Conservation (phyloP, 2,888 invertebrate species). For the Hirtodrosophila cameraria region DNA sequence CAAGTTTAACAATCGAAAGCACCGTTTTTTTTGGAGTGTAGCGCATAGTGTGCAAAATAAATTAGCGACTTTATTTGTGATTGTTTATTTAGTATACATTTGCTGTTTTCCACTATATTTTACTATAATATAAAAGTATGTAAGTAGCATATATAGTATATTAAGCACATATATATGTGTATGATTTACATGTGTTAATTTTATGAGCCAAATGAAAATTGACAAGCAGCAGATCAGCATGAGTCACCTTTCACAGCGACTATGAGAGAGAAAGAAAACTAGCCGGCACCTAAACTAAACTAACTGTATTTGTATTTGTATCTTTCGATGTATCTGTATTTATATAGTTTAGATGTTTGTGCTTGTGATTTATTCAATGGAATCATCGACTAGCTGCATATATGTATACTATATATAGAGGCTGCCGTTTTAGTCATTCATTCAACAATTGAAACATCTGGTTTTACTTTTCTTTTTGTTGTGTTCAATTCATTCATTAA, state of each 20-base stretch:
- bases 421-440: constrained; percentile 58
- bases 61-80: constrained; percentile 6
- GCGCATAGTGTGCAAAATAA: constrained; percentile 6
- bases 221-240: constrained; percentile 30
- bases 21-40: too few species aligned
- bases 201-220: constrained; percentile 57
- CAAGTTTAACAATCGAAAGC: too few species aligned
- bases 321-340: constrained; percentile 6
- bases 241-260: constrained; percentile 47
- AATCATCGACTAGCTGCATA: constrained; percentile 18
- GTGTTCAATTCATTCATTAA: constrained; percentile 8
- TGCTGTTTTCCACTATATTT: constrained; percentile 20
- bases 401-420: too few species aligned
- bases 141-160: constrained; percentile 11
- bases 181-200: constrained; percentile 52
- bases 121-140: neutral
- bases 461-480: constrained; percentile 7
- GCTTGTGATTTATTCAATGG: constrained; percentile 36
- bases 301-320: constrained; percentile 6
- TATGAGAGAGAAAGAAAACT: constrained; percentile 21
- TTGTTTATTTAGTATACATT: constrained; percentile 17
- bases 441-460: constrained; percentile 47
- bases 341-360: neutral
- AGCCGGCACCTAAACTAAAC: constrained; percentile 23
- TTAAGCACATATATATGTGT: constrained; percentile 35